Evolutionary conservation across 1,140 invertebrate genomes (phyloP).

Genomic region (Drosophila paulistorum): DNA sequence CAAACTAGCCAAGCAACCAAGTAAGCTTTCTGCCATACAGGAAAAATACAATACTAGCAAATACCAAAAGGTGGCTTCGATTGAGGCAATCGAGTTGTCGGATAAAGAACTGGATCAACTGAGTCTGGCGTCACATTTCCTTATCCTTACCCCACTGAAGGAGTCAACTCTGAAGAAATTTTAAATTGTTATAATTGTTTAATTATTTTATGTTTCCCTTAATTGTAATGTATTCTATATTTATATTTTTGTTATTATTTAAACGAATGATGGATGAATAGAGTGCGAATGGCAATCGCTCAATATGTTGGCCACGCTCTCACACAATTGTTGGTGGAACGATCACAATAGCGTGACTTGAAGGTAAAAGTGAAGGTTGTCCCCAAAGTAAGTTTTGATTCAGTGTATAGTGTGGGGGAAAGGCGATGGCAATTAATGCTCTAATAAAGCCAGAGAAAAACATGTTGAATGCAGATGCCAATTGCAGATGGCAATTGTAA

Average conservation of each 20-base stretch:
- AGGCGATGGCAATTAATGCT: slow-evolving; percentile 77
- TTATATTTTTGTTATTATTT: slow-evolving; percentile 3
- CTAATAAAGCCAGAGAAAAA: slow-evolving; percentile 78
- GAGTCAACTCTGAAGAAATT: not conserved
- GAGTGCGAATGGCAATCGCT: not conserved
- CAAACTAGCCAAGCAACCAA: not conserved
- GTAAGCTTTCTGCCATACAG: not conserved
- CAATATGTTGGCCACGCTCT: not conserved
- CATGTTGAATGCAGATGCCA: slow-evolving; percentile 37
- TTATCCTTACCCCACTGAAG: not conserved
- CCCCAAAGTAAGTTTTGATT: not conserved
- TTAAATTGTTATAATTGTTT: not conserved
- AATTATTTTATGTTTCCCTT: not conserved
- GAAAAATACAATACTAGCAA: not conserved
- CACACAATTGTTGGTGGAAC: slow-evolving; percentile 24
- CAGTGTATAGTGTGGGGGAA: slow-evolving; percentile 20
- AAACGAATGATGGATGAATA: not conserved
- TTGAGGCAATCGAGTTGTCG: not conserved
- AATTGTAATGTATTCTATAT: not conserved
- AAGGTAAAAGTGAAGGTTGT: slow-evolving; percentile 80
- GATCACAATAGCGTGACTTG: slow-evolving; percentile 74
- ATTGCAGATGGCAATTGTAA: slow-evolving; percentile 35
- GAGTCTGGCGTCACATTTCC: not conserved
- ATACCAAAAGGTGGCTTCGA: not conserved
- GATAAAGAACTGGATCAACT: not conserved